Evolutionary conservation across 2,888 invertebrate species (phyloP).

Genomic region (Acrobasis repandana): DNA sequence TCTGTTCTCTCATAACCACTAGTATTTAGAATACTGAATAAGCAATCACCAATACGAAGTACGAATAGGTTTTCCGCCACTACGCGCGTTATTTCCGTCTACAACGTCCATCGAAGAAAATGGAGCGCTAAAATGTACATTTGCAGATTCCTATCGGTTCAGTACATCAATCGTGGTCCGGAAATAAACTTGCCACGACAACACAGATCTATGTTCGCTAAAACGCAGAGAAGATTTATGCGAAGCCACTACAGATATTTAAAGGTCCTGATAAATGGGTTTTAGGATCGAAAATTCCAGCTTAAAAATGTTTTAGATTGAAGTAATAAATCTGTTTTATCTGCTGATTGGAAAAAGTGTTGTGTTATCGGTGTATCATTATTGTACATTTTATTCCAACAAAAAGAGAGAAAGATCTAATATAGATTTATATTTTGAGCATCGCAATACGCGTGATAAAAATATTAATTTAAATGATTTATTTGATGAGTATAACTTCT

Average conservation of each 20-base stretch:
- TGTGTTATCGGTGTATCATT: neutral
- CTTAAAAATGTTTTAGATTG: constrained; percentile 13
- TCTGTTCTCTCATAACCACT: too few species aligned
- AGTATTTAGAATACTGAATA: too few species aligned
- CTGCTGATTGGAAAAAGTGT: neutral
- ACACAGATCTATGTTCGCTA: constrained; percentile 49
- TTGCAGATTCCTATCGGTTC: constrained; percentile 46
- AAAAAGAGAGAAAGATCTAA: neutral
- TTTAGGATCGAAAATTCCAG: constrained; percentile 4
- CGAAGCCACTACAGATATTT: constrained; percentile 41
- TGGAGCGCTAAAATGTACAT: constrained; percentile 36
- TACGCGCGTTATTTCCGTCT: constrained; percentile 6
- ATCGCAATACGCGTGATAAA: too few species aligned
- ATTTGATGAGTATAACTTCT: too few species aligned
- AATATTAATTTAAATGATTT: too few species aligned
- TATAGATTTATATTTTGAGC: neutral
- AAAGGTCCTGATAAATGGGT: constrained; percentile 41
- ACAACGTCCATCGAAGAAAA: constrained; percentile 25
- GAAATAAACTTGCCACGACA: constrained; percentile 51
- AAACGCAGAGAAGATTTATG: constrained; percentile 51
- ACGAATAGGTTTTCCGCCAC: neutral
- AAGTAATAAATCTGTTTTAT: neutral
- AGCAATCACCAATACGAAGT: neutral
- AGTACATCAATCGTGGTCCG: constrained; percentile 44
- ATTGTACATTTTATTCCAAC: neutral